phyloP scores from a whole-genome alignment of 2,888 invertebrate species.

The Brachynemurus nebulosus region DNA sequence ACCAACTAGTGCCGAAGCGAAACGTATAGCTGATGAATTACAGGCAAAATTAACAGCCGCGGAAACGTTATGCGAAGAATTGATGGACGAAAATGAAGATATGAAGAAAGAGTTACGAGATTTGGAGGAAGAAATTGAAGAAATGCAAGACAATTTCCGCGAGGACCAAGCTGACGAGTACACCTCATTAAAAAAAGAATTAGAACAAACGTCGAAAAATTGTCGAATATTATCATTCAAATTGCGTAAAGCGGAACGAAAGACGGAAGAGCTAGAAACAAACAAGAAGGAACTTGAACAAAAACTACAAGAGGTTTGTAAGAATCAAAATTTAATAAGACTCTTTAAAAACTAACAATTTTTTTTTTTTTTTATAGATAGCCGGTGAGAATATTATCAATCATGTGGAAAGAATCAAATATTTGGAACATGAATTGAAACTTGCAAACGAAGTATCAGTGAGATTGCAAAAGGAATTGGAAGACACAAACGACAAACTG shows the following conservation, averaged over 20 bases:
- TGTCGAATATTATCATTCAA: constrained; percentile 97
- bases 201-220: constrained; percentile 95
- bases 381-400: constrained; percentile 46
- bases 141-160: constrained; percentile 93
- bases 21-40: constrained; percentile 54
- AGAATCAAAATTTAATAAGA: not conserved
- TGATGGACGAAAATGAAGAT: constrained; percentile 93
- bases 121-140: constrained; percentile 95
- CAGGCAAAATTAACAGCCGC: constrained; percentile 75
- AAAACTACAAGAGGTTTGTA: constrained; percentile 39
- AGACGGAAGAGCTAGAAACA: constrained; percentile 70
- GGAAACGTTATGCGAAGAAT: constrained; percentile 81
- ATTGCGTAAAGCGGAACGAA: constrained; percentile 87
- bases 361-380: constrained; percentile 29
- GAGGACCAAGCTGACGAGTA: constrained; percentile 98
- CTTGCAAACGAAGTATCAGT: constrained; percentile 62
- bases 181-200: constrained; percentile 80
- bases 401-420: constrained; percentile 54
- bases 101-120: constrained; percentile 87
- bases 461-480: constrained; percentile 54
- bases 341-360: constrained; percentile 9
- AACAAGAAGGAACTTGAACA: constrained; percentile 66
- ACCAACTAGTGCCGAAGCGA: constrained; percentile 41
- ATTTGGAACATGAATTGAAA: constrained; percentile 73
- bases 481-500: constrained; percentile 47